Percentiles rank a stretch among this genome's conserved stretches.
These are phyloP conservation scores for Tetragonula clypearis DNA, from an alignment of 1,140 invertebrate genomes.

Conservation along the genomic window DNA sequence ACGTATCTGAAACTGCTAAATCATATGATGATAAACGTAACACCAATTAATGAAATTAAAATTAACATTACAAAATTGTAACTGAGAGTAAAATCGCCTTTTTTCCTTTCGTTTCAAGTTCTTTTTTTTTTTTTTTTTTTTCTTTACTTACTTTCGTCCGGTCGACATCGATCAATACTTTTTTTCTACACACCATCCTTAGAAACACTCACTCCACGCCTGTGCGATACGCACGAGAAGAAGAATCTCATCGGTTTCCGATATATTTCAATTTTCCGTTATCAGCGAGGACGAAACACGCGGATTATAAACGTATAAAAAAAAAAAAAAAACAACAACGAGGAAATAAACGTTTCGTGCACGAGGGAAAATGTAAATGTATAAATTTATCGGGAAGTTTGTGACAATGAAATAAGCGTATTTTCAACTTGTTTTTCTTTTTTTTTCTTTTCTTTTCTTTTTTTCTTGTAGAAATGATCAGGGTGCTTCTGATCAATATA, in stretches of 20 bases:
- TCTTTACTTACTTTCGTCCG: conserved; percentile 40
- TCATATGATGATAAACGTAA: conserved; percentile 26
- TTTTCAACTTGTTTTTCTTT: not conserved
- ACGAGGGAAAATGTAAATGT: not conserved
- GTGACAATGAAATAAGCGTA: conserved; percentile 23
- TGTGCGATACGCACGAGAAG: not conserved
- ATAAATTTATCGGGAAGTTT: conserved; percentile 12
- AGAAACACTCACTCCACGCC: conserved; percentile 32
- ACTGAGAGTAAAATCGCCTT: conserved; percentile 11
- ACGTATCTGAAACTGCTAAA: conserved; percentile 44
- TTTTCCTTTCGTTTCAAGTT: conserved; percentile 4
- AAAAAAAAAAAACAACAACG: conserved; percentile 6
- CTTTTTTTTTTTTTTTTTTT: conserved; percentile 11
- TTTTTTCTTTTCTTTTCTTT: not conserved
- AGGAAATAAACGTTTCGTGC: conserved; percentile 10
- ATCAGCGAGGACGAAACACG: not conserved
- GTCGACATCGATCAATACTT: not conserved
- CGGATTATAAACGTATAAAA: conserved; percentile 14
- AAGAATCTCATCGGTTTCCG: not conserved
- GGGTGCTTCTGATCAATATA: not conserved
- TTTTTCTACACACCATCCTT: not conserved
- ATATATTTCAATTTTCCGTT: not conserved
- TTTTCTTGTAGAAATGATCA: conserved; percentile 11
- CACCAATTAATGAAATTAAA: conserved; percentile 23
- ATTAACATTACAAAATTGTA: conserved; percentile 17